A percentile compares a stretch with the other conserved stretches of the same genome.
phyloP scores from a whole-genome alignment of 2,113 vertebrate genomes.

The Macquaria australasica region DNA sequence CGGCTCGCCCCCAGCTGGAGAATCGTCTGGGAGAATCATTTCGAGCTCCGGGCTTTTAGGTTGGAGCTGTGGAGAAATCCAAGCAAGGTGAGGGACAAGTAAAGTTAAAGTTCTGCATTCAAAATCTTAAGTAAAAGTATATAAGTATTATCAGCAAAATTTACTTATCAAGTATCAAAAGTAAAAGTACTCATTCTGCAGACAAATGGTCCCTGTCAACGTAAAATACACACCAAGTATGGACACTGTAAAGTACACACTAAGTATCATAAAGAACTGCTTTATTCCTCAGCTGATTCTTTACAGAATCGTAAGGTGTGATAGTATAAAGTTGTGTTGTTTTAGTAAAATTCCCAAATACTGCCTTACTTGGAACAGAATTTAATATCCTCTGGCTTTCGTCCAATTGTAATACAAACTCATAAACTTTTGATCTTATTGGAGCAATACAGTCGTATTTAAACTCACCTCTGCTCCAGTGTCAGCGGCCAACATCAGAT shows the following conservation, averaged over 20 bases:
- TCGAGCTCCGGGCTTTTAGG: background rate
- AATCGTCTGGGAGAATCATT: slow-evolving; percentile 4
- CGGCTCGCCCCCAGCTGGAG: background rate
- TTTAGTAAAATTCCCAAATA: background rate
- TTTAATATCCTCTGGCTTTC: no score
- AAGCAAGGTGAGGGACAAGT: no score
- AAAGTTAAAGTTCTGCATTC: no score
- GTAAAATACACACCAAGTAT: background rate
- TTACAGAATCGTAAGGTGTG: no score
- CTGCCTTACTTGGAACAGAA: background rate
- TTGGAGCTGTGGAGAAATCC: background rate
- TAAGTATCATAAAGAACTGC: no score
- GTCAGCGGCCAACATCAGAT: slow-evolving; percentile 56
- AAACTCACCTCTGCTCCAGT: slow-evolving; percentile 25
- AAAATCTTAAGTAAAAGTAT: no score
- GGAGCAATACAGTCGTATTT: background rate
- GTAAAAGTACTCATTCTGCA: no score
- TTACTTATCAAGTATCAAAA: no score
- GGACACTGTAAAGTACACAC: background rate
- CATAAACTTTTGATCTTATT: background rate
- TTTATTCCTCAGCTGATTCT: no score
- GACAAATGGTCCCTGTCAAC: no score
- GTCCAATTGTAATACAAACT: background rate
- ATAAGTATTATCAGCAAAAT: no score
- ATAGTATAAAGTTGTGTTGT: background rate